Percentiles rank a stretch among this genome's conserved stretches.
Conservation (phyloP, 2,113 vertebrate species). For the Gallinago undulata region DNA sequence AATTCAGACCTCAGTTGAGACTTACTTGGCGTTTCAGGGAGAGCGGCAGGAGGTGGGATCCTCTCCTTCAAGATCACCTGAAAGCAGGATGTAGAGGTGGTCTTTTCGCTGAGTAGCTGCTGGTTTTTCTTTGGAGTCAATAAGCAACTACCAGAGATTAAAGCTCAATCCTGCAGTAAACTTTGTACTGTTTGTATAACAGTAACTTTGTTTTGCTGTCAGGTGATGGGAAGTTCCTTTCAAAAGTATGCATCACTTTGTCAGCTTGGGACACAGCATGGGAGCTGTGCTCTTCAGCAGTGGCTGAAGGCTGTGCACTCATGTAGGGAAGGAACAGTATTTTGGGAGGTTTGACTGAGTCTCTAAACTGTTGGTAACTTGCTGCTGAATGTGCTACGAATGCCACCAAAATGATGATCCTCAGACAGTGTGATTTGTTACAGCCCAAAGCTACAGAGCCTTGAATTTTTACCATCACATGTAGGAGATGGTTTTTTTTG, state of each 20-base stretch:
- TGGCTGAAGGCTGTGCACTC: not conserved
- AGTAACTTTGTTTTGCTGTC: not conserved
- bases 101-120: not conserved
- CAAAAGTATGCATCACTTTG: not conserved
- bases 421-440: not conserved
- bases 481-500: not conserved
- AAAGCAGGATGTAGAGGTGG: not conserved
- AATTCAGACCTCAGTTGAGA: not conserved
- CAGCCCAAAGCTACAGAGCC: not conserved
- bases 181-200: constrained; percentile 57
- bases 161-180: constrained; percentile 46
- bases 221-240: not conserved
- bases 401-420: not conserved
- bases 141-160: constrained; percentile 43
- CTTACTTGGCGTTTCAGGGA: not conserved
- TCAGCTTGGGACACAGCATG: not conserved
- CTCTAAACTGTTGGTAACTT: not conserved
- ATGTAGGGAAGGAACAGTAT: not conserved
- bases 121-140: not conserved
- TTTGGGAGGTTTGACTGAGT: not conserved
- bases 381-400: not conserved
- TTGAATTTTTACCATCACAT: rapidly evolving
- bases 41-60: not conserved
- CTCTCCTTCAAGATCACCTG: not conserved
- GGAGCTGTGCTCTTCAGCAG: not conserved